Conservation (phyloP, 1,140 invertebrate genomes). For the Adelges cooleyi region DNA sequence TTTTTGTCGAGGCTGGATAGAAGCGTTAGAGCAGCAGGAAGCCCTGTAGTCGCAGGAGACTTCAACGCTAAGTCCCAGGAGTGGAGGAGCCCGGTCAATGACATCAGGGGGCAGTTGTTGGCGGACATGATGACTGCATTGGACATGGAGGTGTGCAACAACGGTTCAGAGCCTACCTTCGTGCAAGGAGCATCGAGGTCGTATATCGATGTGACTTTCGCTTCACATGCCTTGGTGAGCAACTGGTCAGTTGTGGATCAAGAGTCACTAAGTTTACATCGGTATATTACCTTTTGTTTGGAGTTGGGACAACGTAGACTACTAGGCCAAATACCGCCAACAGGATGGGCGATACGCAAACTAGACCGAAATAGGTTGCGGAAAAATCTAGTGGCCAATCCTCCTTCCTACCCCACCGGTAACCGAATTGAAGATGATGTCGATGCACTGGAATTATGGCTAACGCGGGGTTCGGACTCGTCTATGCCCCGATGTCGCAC, state of each 20-base stretch:
- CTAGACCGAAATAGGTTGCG: not conserved
- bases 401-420: not conserved
- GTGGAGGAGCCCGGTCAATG: not conserved
- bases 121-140: not conserved
- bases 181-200: not conserved
- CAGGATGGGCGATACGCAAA: not conserved
- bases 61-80: not conserved
- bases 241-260: not conserved
- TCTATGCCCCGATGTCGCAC: not conserved
- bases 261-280: not conserved
- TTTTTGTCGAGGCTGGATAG: not conserved
- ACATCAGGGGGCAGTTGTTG: not conserved
- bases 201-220: not conserved
- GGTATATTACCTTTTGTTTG: not conserved
- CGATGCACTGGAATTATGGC: not conserved
- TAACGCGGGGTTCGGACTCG: not conserved
- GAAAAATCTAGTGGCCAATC: too few species aligned
- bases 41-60: not conserved
- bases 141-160: not conserved
- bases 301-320: not conserved
- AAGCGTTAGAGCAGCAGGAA: not conserved
- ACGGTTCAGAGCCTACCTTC: not conserved
- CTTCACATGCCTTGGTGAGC: not conserved
- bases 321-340: not conserved
- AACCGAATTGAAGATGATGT: fast-evolving